A percentile compares a stretch with the other conserved stretches of the same genome.
Conservation (phyloP, 2,797 vertebrate species). For the Myiotriccus ornatus region DNA sequence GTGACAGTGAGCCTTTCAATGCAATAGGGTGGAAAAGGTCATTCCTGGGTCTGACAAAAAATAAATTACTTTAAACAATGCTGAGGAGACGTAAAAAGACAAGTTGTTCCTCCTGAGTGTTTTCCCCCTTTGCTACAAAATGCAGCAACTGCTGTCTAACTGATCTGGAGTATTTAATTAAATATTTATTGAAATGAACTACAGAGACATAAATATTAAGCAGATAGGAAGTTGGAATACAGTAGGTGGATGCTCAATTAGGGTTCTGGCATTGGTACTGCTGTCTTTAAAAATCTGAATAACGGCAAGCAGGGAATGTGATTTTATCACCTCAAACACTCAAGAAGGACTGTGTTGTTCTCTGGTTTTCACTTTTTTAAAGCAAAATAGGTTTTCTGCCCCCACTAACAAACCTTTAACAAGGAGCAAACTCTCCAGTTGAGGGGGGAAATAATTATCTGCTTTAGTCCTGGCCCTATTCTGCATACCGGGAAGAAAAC, state of each 20-base stretch:
- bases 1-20: neutral
- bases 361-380: neutral
- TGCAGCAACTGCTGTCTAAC: neutral
- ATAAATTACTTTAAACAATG: neutral
- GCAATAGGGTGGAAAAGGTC: neutral
- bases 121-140: neutral
- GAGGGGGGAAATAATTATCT: neutral
- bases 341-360: neutral
- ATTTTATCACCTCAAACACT: neutral
- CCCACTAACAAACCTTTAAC: neutral
- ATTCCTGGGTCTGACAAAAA: neutral
- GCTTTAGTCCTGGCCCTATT: neutral
- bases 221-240: neutral
- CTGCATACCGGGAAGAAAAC: neutral
- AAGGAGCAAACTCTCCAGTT: neutral
- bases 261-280: neutral
- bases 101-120: neutral
- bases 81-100: neutral
- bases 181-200: neutral
- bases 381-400: neutral
- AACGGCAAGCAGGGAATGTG: neutral
- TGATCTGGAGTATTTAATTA: neutral
- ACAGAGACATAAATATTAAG: neutral
- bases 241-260: neutral
- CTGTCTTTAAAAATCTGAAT: neutral